Percentiles rank a stretch among this genome's conserved stretches.
phyloP scores from a whole-genome alignment of 23 tunicate genomes.

The Oikopleura vanhoeffeni region DNA sequence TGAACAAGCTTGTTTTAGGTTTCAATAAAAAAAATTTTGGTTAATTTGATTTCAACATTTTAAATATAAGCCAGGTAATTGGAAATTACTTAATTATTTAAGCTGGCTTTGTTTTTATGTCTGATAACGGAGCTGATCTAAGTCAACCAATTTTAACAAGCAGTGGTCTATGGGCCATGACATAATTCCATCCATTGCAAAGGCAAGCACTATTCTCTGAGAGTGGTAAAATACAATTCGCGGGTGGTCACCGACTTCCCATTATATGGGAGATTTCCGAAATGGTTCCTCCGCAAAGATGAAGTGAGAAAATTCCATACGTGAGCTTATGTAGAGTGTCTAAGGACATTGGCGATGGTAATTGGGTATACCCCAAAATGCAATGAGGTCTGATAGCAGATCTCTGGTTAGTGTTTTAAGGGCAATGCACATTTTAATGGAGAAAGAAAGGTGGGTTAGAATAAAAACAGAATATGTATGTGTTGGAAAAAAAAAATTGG shows the following conservation, averaged over 20 bases:
- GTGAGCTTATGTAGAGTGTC: background rate
- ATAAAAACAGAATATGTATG: no score
- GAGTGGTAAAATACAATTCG: background rate
- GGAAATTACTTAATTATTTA: no score
- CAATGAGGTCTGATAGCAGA: background rate
- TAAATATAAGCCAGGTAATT: no score
- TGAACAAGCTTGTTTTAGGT: no score
- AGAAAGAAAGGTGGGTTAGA: no score
- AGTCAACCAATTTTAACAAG: background rate
- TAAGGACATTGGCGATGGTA: background rate
- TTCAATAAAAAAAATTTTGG: no score
- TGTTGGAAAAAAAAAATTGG: background rate
- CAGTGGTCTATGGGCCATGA: background rate
- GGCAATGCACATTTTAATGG: background rate
- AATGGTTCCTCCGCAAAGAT: background rate
- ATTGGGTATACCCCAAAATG: background rate
- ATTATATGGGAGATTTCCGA: background rate
- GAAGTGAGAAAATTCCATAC: background rate
- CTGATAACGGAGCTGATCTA: background rate
- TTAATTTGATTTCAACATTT: no score
- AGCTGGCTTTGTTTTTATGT: background rate
- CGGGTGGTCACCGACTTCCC: background rate
- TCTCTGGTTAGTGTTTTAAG: background rate
- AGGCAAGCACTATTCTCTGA: background rate
- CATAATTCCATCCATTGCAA: background rate